Base-by-base conservation (phyloP, 2,888 invertebrate species). In the Cephalotes varians region DNA sequence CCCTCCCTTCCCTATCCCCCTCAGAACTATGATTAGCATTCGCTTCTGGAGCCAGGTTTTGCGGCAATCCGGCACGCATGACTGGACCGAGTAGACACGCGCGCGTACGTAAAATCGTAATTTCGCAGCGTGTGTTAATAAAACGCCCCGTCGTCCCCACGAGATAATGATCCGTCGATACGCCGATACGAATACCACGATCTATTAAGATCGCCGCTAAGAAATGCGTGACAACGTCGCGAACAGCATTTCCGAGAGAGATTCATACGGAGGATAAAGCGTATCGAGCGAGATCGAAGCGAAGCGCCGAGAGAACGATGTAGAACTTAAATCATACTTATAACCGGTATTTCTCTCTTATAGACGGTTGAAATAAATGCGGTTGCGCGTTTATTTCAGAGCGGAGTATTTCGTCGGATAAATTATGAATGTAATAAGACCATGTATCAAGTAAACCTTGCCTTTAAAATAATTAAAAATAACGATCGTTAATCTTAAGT, bases 21-120 rank as follows among this genome's bases (percentile, higher is more conserved):
- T 54, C 69, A 56, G 81, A 69, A 7, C 51, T 85, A 85, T 85
- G 65, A 87, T 88, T 90, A 87, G 88, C 85, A 84, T 86, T 88
- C 69, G 76, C 72, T 82, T 86, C 84, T 80, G 81, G 81, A 88
- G 82, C 85, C 83, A 62, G 81, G 84, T 87, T 88, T 82, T 79
- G 85, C 84, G 44, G 82, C 77, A 62, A 90, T 90, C 87, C 87
- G 31, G 62, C 86, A 91, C 89, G 90, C 87, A 88, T 89, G 87
- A 88, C 86, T 87, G 88, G 80, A 47, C 85, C 83, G 80, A 64
- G 62, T 56, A 34, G 60, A 64, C 72, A 82, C 77, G 60, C 62
- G 76, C 77, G 82, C 44, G 69, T 54, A 62, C 58, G 64, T 44
- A 44, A 81, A 84, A 58, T 58, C 31, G 82, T 60, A 79, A 54